Conservation (phyloP, 2,113 vertebrate species). For the Myotis brandtii region DNA sequence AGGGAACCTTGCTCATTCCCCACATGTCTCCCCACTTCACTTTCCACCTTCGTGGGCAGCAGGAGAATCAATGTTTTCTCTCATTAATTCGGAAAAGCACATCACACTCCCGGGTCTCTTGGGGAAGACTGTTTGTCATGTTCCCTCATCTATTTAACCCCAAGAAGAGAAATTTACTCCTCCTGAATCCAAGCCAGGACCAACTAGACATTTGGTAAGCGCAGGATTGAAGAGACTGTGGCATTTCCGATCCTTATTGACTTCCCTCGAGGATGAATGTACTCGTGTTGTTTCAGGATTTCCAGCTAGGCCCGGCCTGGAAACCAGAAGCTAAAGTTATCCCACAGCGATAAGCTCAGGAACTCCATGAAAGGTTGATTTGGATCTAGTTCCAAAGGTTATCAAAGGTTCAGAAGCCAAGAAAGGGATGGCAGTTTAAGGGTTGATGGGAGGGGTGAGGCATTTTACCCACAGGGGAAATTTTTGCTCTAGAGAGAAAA, state of each 20-base stretch:
- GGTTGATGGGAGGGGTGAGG: not conserved
- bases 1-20: too few relatives aligned
- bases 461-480: not conserved
- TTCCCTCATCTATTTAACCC: conserved; percentile 32
- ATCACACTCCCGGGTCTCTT: not conserved
- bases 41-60: too few relatives aligned
- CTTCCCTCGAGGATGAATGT: conserved; percentile 52
- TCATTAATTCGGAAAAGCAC: too few relatives aligned
- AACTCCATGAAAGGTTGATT: conserved; percentile 63
- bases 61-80: too few relatives aligned
- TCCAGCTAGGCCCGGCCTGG: conserved; percentile 58
- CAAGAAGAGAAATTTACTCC: not conserved
- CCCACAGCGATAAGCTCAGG: conserved; percentile 63
- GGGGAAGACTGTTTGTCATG: not conserved
- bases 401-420: conserved; percentile 64
- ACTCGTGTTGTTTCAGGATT: conserved; percentile 72
- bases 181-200: conserved; percentile 25
- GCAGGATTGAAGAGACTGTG: conserved; percentile 17
- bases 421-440: not conserved
- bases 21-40: too few relatives aligned
- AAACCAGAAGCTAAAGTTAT: conserved; percentile 77
- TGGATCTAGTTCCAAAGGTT: conserved; percentile 75
- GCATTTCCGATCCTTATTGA: conserved; percentile 36
- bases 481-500: conserved; percentile 15
- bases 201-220: conserved; percentile 16